Evolutionary conservation across 1,140 invertebrate species (phyloP), one percentile per base, ranked within the genome.

Genomic region (Pseudomyrmex pallidus): DNA sequence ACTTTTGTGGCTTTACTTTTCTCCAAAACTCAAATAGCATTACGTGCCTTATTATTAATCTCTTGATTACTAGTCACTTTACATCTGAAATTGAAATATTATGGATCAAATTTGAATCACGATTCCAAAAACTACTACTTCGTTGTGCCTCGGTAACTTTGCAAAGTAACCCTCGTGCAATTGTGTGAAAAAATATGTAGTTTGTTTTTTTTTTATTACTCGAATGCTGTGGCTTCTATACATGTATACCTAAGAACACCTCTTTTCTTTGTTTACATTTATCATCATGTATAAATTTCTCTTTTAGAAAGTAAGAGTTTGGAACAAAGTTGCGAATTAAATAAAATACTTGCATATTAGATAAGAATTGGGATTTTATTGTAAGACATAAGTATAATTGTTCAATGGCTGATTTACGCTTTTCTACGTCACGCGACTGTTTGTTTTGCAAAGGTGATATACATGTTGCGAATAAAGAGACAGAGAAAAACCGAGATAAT

Each of bases 391-490:
- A 17, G 17, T 77, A 57, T 67, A 87, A 35, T 91, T 92, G 90
- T 90, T 87, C 83, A 91, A 91, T 92, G 92, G 90, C 91, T 93
- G 91, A 90, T 88, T 88, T 86, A 90, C 90, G 87, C 87, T 84
- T 92, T 90, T 89, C 87, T 86, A 91, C 87, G 77, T 90, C 74
- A 85, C 56, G 77, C 68, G 83, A 80, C 68, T 64, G 70, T 85
- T 88, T 87, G 87, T 35, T 35, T 35, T 35, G 35, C 35, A 35
- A 35, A 35, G 0, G 0, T 35, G 35, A 35, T 35, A 35, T 35
- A 35, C 35, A 35, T 35, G 35, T 35, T 35, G 35, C 5, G 35
- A 35, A 35, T 35, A 35, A 7, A 35, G 35, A 35, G 35, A 35
- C 5, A 35, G 35, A 7, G 5, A 5, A 35, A 35, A 35, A 35